These are phyloP conservation scores for Lysiphlebus fabarum DNA, from an alignment of 1,140 invertebrate species.

Conservation along the genomic window DNA sequence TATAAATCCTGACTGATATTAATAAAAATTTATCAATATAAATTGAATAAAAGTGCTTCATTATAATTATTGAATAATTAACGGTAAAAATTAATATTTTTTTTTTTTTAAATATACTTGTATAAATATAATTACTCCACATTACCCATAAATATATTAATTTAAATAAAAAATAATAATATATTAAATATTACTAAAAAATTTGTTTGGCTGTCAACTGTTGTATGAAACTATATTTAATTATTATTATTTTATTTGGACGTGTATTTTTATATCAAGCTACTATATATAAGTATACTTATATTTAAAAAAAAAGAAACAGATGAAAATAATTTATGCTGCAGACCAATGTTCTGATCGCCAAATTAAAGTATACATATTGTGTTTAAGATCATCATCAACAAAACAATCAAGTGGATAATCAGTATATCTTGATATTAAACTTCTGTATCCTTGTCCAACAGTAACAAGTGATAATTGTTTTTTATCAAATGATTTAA, in stretches of 20 bases:
- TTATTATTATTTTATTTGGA: conserved; percentile 3
- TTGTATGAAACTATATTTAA: conserved; percentile 3
- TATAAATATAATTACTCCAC: background rate
- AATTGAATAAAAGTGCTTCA: too few species aligned
- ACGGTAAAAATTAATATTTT: background rate
- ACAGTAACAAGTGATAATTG: conserved; percentile 70
- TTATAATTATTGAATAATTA: too few species aligned
- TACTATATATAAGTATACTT: too few species aligned
- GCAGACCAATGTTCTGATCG: conserved; percentile 70
- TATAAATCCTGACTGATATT: too few species aligned
- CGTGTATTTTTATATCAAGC: too few species aligned
- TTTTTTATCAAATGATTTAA: conserved; percentile 49
- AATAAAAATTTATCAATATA: too few species aligned
- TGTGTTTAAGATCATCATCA: conserved; percentile 57
- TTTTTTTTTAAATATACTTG: background rate
- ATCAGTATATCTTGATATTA: conserved; percentile 71
- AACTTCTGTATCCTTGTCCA: conserved; percentile 78
- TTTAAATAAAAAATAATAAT: conserved; percentile 1
- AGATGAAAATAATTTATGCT: conserved; percentile 54
- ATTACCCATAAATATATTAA: background rate
- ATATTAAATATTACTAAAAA: background rate
- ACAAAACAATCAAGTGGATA: conserved; percentile 49
- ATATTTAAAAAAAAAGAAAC: too few species aligned
- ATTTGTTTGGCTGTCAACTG: background rate
- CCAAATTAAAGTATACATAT: conserved; percentile 71